These are phyloP conservation scores for Arion vulgaris DNA, from an alignment of 1,140 invertebrate genomes.

Conservation along the genomic window DNA sequence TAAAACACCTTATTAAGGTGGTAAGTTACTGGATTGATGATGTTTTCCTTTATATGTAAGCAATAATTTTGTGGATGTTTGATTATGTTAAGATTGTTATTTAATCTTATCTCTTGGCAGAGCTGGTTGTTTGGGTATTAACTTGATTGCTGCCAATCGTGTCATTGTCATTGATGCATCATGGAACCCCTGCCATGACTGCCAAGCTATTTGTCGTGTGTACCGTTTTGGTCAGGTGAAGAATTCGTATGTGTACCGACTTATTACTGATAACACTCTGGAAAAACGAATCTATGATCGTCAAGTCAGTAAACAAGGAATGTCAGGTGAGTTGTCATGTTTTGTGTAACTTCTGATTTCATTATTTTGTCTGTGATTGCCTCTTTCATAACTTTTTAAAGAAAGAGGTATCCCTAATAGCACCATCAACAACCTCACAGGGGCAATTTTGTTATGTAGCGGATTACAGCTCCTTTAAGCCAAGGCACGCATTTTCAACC, in stretches of 20 bases:
- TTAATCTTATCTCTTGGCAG: slow-evolving; percentile 69
- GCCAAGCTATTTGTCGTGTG: slow-evolving; percentile 97
- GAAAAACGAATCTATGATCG: slow-evolving; percentile 98
- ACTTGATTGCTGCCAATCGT: slow-evolving; percentile 94
- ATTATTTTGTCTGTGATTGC: background rate
- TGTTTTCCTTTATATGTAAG: too few species aligned
- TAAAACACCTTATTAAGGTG: too few species aligned
- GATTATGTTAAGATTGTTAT: background rate
- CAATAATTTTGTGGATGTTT: too few species aligned
- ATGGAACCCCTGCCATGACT: slow-evolving; percentile 99
- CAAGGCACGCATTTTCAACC: too few species aligned
- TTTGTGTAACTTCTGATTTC: background rate
- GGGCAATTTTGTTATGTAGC: too few species aligned
- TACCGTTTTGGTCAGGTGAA: slow-evolving; percentile 97
- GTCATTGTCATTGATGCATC: slow-evolving; percentile 98
- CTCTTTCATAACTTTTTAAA: slow-evolving; percentile 24
- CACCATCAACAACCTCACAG: background rate
- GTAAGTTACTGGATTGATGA: too few species aligned
- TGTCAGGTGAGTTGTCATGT: slow-evolving; percentile 79
- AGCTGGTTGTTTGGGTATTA: slow-evolving; percentile 97
- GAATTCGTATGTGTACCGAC: slow-evolving; percentile 94
- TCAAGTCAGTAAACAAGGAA: slow-evolving; percentile 96
- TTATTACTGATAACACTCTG: slow-evolving; percentile 96
- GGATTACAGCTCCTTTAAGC: too few species aligned
- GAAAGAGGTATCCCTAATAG: background rate